Evolutionary conservation across 2,113 vertebrate species (phyloP).

Genomic region (Protobothrops mucrosquamatus): DNA sequence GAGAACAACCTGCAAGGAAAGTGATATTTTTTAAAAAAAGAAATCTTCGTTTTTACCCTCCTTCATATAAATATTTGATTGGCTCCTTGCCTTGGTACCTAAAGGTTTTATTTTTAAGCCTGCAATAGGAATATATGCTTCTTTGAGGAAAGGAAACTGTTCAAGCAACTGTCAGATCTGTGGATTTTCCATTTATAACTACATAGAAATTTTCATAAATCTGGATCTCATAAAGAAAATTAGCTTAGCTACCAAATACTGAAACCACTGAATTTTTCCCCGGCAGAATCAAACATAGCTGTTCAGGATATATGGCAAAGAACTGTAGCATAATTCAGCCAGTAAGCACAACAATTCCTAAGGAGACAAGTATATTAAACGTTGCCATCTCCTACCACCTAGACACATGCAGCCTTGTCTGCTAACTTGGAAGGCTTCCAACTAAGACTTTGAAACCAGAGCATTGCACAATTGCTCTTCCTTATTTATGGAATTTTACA

Average conservation of each 20-base stretch:
- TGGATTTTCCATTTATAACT: constrained; percentile 19
- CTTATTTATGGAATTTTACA: not conserved
- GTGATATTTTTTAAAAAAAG: not conserved
- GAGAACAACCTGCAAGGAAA: not conserved
- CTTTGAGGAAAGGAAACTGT: constrained; percentile 1
- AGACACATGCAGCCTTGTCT: constrained; percentile 7
- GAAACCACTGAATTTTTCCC: constrained; percentile 44
- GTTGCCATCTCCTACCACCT: constrained; percentile 10
- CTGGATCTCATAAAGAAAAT: constrained; percentile 54
- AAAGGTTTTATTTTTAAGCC: not conserved
- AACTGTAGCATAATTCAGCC: constrained; percentile 33
- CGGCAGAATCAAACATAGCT: constrained; percentile 37
- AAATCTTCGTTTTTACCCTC: not conserved
- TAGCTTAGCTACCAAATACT: constrained; percentile 56
- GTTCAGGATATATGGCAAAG: constrained; percentile 13
- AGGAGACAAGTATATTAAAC: constrained; percentile 10
- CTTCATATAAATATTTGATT: not conserved
- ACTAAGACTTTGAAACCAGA: not conserved
- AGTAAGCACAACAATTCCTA: not conserved
- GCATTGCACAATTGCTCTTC: not conserved
- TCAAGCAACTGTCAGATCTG: constrained; percentile 3
- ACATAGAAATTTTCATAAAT: constrained; percentile 44
- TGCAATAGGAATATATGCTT: not conserved
- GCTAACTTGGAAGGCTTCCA: not conserved
- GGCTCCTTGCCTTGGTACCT: not conserved